Evolutionary conservation across 2,888 invertebrate genomes (phyloP).

Genomic region (Arenicola marina): DNA sequence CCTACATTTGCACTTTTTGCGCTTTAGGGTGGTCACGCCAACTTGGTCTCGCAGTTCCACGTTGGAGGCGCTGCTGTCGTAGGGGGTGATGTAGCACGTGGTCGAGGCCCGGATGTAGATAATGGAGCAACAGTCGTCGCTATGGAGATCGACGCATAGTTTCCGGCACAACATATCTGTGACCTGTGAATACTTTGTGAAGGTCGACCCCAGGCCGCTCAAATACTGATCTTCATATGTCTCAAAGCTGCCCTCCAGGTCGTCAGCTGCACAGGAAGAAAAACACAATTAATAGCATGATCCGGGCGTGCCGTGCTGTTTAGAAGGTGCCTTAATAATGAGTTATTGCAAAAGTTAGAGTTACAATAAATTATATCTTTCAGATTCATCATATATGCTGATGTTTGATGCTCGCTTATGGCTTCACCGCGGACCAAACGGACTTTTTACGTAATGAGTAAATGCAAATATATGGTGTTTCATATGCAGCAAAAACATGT

Average conservation of each 20-base stretch:
- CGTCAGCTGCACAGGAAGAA: background rate
- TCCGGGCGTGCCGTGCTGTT: too few species aligned
- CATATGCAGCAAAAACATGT: too few species aligned
- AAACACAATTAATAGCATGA: too few species aligned
- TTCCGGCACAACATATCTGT: background rate
- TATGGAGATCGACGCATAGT: background rate
- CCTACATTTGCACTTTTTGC: background rate
- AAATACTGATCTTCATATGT: background rate
- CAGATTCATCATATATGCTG: too few species aligned
- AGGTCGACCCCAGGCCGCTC: background rate
- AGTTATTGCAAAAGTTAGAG: too few species aligned
- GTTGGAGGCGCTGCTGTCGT: background rate
- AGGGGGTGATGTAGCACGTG: background rate
- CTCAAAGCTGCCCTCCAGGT: background rate
- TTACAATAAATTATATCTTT: too few species aligned
- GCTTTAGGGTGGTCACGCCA: background rate
- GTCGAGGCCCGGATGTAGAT: background rate
- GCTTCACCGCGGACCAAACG: too few species aligned
- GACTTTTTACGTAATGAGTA: too few species aligned
- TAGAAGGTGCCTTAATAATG: too few species aligned
- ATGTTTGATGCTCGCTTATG: too few species aligned
- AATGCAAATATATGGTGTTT: too few species aligned
- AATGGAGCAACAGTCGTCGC: background rate
- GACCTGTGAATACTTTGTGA: background rate
- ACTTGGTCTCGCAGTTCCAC: background rate